phyloP scores from a whole-genome alignment of 2,797 vertebrate genomes.

The Characodon lateralis region DNA sequence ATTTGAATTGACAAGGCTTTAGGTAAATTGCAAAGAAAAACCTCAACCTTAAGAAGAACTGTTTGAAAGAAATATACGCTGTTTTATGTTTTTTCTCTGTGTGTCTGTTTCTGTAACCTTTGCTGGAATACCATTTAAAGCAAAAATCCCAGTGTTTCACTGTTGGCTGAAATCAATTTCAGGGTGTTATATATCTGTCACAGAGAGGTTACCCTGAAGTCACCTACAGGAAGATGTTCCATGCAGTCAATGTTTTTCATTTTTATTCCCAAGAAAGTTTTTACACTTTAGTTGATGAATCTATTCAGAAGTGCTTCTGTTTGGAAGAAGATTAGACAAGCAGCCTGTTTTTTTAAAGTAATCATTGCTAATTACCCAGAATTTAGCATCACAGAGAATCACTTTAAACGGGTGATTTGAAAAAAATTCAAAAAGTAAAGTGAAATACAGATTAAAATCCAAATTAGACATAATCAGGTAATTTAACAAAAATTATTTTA shows the following conservation, averaged over 20 bases:
- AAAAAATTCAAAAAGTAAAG: not conserved
- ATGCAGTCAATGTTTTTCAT: not conserved
- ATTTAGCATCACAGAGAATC: not conserved
- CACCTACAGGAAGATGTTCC: not conserved
- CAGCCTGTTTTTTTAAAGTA: not conserved
- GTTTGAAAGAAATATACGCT: not conserved
- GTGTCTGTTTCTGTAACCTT: constrained; percentile 2
- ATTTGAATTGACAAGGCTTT: constrained; percentile 40
- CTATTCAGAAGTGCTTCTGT: not conserved
- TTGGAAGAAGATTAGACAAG: constrained; percentile 28
- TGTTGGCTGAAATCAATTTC: constrained; percentile 1
- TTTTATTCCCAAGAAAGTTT: not conserved
- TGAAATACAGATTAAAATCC: not conserved
- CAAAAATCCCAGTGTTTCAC: not conserved
- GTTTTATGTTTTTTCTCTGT: not conserved
- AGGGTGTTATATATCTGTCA: not conserved
- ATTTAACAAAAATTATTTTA: not conserved
- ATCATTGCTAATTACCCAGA: not conserved
- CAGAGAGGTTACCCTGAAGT: not conserved
- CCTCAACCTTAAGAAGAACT: not conserved
- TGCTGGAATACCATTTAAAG: not conserved
- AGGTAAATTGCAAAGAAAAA: constrained; percentile 3
- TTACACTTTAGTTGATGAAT: not conserved
- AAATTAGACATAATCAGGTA: not conserved
- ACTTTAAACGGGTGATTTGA: not conserved